Percentiles rank a stretch among this genome's conserved stretches.
Conservation (phyloP, 2,797 vertebrate species). For the Otus scops region DNA sequence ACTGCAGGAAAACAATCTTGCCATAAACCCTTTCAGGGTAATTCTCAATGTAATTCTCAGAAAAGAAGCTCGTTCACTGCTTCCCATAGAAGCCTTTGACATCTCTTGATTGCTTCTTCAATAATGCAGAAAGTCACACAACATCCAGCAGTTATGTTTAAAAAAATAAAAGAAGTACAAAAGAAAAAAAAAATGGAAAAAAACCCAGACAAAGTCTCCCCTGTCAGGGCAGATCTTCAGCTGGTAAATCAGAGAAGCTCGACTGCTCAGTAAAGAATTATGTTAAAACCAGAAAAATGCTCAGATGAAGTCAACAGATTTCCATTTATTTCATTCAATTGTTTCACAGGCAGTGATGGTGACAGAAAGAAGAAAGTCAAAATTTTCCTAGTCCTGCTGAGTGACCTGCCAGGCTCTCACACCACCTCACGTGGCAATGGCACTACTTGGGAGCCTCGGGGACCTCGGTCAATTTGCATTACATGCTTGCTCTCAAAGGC, state of each 20-base stretch:
- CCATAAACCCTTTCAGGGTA: not conserved
- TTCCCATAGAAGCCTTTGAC: not conserved
- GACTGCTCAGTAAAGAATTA: not conserved
- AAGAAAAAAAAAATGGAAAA: not conserved
- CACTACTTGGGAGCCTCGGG: not conserved
- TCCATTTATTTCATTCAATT: not conserved
- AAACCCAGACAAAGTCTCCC: not conserved
- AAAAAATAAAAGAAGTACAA: not conserved
- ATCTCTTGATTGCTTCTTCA: not conserved
- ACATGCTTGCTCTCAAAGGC: accelerated
- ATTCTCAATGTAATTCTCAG: not conserved
- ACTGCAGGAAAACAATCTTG: not conserved
- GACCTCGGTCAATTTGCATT: accelerated
- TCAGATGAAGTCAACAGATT: not conserved
- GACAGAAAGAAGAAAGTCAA: not conserved
- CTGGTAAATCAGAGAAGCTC: not conserved
- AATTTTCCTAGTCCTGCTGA: not conserved
- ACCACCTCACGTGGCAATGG: not conserved
- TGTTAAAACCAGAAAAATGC: not conserved
- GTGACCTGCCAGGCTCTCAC: not conserved
- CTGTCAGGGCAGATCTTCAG: not conserved
- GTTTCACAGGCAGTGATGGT: not conserved
- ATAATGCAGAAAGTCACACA: not conserved
- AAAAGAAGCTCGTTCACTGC: not conserved
- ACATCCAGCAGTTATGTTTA: not conserved